Percentiles rank a stretch among this genome's conserved stretches.
These are phyloP conservation scores for Tachystola acroxantha DNA, from an alignment of 2,888 invertebrate genomes.

Conservation along the genomic window DNA sequence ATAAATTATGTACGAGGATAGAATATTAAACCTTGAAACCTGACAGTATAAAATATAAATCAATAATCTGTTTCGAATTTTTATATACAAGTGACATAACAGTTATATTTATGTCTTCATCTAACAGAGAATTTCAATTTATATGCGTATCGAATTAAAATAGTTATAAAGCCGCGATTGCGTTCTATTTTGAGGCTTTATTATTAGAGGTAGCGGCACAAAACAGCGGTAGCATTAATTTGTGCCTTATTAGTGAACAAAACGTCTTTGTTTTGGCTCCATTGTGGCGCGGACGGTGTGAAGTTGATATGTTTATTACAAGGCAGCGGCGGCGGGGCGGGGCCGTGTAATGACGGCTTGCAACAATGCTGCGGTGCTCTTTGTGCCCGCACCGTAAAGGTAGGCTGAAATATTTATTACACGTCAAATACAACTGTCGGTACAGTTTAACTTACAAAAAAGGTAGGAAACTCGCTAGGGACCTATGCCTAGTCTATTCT, in stretches of 20 bases:
- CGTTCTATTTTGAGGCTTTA: slow-evolving; percentile 4
- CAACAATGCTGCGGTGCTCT: neutral
- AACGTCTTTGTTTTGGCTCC: slow-evolving; percentile 44
- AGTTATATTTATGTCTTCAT: too few species aligned
- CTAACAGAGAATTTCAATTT: too few species aligned
- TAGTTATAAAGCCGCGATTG: neutral
- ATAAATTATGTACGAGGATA: too few species aligned
- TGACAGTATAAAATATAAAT: too few species aligned
- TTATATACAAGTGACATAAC: too few species aligned
- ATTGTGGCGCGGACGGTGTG: slow-evolving; percentile 40
- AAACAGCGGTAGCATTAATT: slow-evolving; percentile 24
- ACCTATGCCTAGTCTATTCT: too few species aligned
- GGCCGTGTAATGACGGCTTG: slow-evolving; percentile 23
- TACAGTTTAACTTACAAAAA: too few species aligned
- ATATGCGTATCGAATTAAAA: too few species aligned
- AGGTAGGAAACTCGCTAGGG: too few species aligned
- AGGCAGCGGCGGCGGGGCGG: slow-evolving; percentile 28
- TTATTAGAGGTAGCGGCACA: neutral
- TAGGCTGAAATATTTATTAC: neutral
- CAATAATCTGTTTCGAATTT: too few species aligned
- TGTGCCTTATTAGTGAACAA: slow-evolving; percentile 49
- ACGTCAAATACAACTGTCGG: too few species aligned
- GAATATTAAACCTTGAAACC: too few species aligned
- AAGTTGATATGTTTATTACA: slow-evolving; percentile 62
- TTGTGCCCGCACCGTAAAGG: neutral